Percentiles rank a stretch among this genome's conserved stretches.
Conservation (phyloP, 2,113 vertebrate species). For the Neolamprologus devosi region DNA sequence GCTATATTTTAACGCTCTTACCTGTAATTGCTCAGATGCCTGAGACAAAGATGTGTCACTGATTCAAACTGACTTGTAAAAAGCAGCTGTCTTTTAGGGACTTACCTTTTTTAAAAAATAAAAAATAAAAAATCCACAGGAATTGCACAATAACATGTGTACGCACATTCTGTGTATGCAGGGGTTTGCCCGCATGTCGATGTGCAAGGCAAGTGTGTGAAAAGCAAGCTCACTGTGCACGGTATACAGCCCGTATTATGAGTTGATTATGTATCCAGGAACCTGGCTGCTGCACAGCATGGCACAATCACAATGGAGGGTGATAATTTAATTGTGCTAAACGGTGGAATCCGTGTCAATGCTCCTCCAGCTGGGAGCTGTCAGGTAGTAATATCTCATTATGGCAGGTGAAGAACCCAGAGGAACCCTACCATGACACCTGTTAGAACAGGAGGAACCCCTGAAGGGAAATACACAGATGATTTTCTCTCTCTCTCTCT, state of each 20-base stretch:
- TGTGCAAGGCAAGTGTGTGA: neutral
- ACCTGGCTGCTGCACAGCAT: conserved; percentile 77
- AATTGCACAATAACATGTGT: neutral
- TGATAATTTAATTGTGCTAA: conserved; percentile 96
- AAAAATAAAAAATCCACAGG: neutral
- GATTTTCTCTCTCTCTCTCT: conserved; percentile 6
- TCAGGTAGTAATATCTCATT: conserved; percentile 87
- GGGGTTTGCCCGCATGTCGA: neutral
- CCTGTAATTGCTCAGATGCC: conserved; percentile 39
- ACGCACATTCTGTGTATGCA: neutral
- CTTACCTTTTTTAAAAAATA: neutral
- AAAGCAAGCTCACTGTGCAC: neutral
- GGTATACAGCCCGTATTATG: conserved; percentile 22
- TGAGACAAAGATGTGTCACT: neutral
- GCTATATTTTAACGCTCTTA: conserved; percentile 47
- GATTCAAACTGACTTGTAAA: neutral
- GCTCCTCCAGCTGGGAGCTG: conserved; percentile 86
- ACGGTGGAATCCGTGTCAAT: conserved; percentile 81
- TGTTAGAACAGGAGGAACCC: conserved; percentile 70
- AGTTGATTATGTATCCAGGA: conserved; percentile 67
- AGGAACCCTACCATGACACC: conserved; percentile 85
- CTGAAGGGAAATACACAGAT: conserved; percentile 54
- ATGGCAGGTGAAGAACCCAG: conserved; percentile 77
- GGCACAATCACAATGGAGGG: conserved; percentile 85
- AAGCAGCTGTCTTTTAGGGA: neutral